phyloP scores from a whole-genome alignment of 2,888 invertebrate species.

The Argyresthia goedartella region DNA sequence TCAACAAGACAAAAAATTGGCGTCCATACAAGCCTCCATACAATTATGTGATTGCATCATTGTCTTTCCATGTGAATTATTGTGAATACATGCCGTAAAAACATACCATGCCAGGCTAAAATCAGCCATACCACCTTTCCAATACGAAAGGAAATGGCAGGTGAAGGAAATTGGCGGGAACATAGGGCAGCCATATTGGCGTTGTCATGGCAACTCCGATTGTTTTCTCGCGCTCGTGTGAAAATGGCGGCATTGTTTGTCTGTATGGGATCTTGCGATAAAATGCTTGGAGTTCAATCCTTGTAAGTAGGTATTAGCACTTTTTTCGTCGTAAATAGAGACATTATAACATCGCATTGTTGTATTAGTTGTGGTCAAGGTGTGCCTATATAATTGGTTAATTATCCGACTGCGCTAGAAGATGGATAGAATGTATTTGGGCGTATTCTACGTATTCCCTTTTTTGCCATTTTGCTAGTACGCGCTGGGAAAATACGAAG shows the following conservation, averaged over 20 bases:
- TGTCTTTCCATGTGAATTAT: conserved; percentile 11
- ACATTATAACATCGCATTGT: too few relatives aligned
- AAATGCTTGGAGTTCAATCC: not conserved
- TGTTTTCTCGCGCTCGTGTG: conserved; percentile 5
- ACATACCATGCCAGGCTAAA: not conserved
- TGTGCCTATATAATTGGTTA: too few relatives aligned
- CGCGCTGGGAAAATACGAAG: too few relatives aligned
- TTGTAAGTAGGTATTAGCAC: too few relatives aligned
- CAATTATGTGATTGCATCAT: conserved; percentile 19
- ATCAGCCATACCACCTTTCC: not conserved
- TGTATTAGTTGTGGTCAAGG: too few relatives aligned
- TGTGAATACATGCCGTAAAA: too few relatives aligned
- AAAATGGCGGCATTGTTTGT: not conserved
- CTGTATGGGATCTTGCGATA: not conserved
- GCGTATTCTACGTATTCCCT: too few relatives aligned
- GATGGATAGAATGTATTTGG: too few relatives aligned
- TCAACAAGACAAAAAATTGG: not conserved
- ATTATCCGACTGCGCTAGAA: too few relatives aligned
- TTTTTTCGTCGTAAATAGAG: too few relatives aligned
- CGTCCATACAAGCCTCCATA: not conserved
- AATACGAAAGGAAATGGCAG: not conserved
- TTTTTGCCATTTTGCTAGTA: too few relatives aligned
- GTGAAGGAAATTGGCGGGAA: not conserved
- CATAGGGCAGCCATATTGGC: conserved; percentile 17
- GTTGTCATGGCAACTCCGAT: conserved; percentile 16